Evolutionary conservation across 2,888 invertebrate genomes (phyloP), one percentile per base, ranked within the genome.

Genomic region (Neoaliturus tenellus): DNA sequence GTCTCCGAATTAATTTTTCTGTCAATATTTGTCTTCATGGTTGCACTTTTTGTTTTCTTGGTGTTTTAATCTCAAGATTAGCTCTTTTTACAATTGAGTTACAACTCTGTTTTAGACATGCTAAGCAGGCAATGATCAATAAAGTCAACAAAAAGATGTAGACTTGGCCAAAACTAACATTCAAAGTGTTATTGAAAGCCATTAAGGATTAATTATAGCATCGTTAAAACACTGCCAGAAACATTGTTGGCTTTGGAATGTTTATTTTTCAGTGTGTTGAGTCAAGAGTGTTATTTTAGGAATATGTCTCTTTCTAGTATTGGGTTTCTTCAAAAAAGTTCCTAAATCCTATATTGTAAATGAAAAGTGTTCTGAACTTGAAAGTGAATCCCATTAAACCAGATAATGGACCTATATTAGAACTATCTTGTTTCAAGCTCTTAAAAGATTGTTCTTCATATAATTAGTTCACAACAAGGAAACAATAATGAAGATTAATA

Each of bases 91-190:
- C 3, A 44, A 44, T 44, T n/a, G n/a, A n/a, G 17, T 44, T 44
- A 14, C 2, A 44, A 2, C 6, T 4, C 10, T 12, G 17, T 44
- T 44, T 14, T 23, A 6, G 51, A 23, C 23, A 23, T 51, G 8
- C 4, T 6, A 0, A 23, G 5, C 51, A 51, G 5, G 51, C 23
- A 23, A 51, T 51, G 23, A 10, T 31, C 31, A 67, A n/a, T 14
- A 67, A 67, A 17, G 67, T 5, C 31, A 33, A 28, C 31, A 31
- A 67, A 58, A 67, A 67, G 67, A 67, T 33, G 33, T 31, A 67
- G 28, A n/a, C 67, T 31, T n/a, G 17, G 67, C 67, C 67, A 67
- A 67, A 28, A 33, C 67, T n/a, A 67, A 67, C 67, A 33, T 31
- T 67, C 31, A 67, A 67, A 20, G 67, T 67, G 67, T 33, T 67